These are phyloP conservation scores for Aegithalos caudatus DNA, from an alignment of 2,113 vertebrate species.

Conservation along the genomic window DNA sequence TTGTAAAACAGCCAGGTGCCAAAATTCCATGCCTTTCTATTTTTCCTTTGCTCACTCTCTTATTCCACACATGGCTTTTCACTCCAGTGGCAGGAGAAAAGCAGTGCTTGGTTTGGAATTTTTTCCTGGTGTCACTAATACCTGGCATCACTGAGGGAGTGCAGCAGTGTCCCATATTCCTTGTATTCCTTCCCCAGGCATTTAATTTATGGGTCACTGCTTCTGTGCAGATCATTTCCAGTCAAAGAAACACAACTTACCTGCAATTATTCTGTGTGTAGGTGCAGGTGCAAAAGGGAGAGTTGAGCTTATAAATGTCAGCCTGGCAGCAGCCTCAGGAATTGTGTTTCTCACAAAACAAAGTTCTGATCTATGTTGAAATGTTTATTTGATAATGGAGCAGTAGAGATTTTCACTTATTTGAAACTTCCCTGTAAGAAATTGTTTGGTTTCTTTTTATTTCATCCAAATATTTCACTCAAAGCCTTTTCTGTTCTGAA, in stretches of 20 bases:
- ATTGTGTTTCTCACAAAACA: background rate
- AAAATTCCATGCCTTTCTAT: background rate
- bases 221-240: background rate
- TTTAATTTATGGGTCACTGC: background rate
- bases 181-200: background rate
- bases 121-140: background rate
- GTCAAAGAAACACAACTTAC: background rate
- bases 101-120: background rate
- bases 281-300: background rate
- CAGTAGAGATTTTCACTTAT: background rate
- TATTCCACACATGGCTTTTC: background rate
- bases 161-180: background rate
- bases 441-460: background rate
- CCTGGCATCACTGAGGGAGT: background rate
- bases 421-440: background rate
- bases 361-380: background rate
- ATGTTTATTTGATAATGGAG: background rate
- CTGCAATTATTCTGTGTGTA: background rate
- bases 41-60: background rate
- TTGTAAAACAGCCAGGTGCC: background rate
- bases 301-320: background rate
- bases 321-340: background rate
- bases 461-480: background rate
- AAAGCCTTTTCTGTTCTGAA: background rate
- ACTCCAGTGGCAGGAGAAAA: background rate